A percentile compares a stretch with the other conserved stretches of the same genome.
phyloP scores from a whole-genome alignment of 2,888 invertebrate genomes.

The Hyalella azteca region DNA sequence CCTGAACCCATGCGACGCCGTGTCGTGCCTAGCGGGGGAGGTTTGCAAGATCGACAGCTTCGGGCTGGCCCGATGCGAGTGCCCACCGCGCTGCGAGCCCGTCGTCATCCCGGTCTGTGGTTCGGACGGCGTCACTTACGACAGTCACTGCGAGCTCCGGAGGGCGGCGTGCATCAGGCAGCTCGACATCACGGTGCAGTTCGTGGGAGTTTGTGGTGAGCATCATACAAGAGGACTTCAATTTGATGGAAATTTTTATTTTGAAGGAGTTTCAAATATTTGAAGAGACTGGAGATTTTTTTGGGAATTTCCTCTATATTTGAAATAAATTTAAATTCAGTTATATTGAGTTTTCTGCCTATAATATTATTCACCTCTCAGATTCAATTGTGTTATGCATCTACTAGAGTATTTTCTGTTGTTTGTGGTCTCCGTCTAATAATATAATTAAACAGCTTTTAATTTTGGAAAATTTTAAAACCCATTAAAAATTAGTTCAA shows the following conservation, averaged over 20 bases:
- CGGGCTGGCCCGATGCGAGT: conserved; percentile 83
- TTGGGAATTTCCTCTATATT: no score
- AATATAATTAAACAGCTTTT: no score
- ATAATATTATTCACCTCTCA: no score
- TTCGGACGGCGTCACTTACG: conserved; percentile 66
- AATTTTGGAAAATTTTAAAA: no score
- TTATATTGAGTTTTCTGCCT: no score
- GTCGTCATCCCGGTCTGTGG: conserved; percentile 71
- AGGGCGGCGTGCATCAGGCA: conserved; percentile 66
- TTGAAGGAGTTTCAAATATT: background rate
- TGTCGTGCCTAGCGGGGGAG: conserved; percentile 78
- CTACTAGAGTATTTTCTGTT: no score
- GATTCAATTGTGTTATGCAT: no score
- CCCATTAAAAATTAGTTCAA: no score
- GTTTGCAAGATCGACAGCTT: conserved; percentile 81
- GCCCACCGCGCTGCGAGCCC: conserved; percentile 78
- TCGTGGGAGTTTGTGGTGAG: conserved; percentile 74
- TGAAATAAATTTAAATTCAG: no score
- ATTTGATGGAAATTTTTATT: background rate
- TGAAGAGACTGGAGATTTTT: no score
- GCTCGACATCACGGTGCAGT: conserved; percentile 66
- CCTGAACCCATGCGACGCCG: conserved; percentile 81
- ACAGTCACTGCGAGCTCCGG: conserved; percentile 66
- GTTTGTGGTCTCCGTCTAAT: no score
- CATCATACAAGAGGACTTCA: conserved; percentile 46